phyloP scores from a whole-genome alignment of 2,888 invertebrate genomes.

The Luperina nickerlii region DNA sequence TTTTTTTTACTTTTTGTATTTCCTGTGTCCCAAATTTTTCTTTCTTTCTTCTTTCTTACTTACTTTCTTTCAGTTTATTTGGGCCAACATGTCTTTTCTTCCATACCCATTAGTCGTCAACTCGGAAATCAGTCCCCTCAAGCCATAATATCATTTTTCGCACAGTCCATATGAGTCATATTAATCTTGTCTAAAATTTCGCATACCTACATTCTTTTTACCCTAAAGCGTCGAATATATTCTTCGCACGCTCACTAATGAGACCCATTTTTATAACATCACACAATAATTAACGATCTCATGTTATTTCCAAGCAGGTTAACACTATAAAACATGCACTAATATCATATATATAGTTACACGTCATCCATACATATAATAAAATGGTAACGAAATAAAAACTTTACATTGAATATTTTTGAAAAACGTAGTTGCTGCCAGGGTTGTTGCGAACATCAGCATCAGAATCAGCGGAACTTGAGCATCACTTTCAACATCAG shows the following conservation, averaged over 20 bases:
- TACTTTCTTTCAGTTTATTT: neutral
- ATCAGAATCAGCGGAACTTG: no score
- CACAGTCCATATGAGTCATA: neutral
- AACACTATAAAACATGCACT: slow-evolving; percentile 20
- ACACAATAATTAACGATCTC: slow-evolving; percentile 39
- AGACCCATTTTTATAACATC: slow-evolving; percentile 10
- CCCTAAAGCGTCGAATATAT: slow-evolving; percentile 5
- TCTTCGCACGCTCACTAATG: slow-evolving; percentile 21
- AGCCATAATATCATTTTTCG: neutral
- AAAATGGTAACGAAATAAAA: no score
- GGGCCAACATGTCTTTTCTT: neutral
- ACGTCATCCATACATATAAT: slow-evolving; percentile 2
- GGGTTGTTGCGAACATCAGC: no score
- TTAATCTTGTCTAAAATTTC: neutral
- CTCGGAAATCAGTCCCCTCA: neutral
- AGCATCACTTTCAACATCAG: no score
- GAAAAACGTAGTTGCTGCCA: no score
- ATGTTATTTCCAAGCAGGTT: slow-evolving; percentile 26
- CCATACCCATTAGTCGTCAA: neutral
- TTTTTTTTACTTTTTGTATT: no score
- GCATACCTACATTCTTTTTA: neutral
- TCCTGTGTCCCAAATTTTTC: no score
- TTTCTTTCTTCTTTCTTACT: no score
- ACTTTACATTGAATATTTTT: no score
- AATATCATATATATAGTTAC: neutral